phyloP scores from a whole-genome alignment of 2,113 vertebrate species.

The Sorex araneus region DNA sequence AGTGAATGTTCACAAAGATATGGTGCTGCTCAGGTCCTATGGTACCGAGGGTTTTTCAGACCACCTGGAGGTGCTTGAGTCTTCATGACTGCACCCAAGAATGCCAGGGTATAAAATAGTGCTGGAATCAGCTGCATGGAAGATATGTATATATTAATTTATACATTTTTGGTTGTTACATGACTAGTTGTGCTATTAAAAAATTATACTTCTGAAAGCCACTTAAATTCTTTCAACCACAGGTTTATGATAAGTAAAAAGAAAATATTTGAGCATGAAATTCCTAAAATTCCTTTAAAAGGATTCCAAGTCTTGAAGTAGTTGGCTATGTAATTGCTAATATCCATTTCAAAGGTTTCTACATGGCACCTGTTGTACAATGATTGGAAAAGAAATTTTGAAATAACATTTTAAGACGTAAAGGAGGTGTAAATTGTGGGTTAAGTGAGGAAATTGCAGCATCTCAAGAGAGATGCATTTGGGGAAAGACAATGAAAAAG shows the following conservation, averaged over 20 bases:
- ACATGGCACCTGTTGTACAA: not conserved
- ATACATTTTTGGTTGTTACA: no score
- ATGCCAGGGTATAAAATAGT: no score
- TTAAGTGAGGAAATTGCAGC: slow-evolving; percentile 14
- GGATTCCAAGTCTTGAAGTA: slow-evolving; percentile 40
- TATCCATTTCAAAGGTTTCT: slow-evolving; percentile 60
- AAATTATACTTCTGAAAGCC: slow-evolving; percentile 40
- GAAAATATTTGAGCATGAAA: slow-evolving; percentile 55
- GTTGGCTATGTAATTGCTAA: slow-evolving; percentile 67
- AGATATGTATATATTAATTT: no score
- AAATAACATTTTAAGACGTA: slow-evolving; percentile 63
- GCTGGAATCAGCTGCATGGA: no score
- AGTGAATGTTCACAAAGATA: no score
- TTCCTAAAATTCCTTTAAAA: slow-evolving; percentile 61
- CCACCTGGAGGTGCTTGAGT: no score
- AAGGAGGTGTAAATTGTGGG: slow-evolving; percentile 47
- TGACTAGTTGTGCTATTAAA: not conserved
- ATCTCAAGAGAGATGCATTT: slow-evolving; percentile 15
- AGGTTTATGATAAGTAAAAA: slow-evolving; percentile 55
- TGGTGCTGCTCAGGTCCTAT: no score
- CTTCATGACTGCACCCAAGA: no score
- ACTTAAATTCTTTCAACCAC: slow-evolving; percentile 13
- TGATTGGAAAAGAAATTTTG: slow-evolving; percentile 65
- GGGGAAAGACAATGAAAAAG: not conserved
- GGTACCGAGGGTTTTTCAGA: no score